Base-by-base conservation (phyloP, 1,140 invertebrate species). In the Physella acuta region DNA sequence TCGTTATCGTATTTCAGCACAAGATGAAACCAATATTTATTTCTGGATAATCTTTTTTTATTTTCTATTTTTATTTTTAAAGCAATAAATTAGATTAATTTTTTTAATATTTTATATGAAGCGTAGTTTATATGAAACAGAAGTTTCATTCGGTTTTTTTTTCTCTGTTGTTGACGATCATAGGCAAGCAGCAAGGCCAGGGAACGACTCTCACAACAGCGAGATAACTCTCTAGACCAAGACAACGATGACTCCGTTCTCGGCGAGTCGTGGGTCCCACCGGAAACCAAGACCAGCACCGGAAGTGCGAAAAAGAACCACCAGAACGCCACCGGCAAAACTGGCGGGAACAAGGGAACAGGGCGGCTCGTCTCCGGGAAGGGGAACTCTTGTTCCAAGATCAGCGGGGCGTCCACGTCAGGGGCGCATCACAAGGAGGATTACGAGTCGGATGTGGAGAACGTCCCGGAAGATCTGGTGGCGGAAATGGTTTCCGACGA, bases 221-320 rank as follows among this genome's bases (percentile, higher is more conserved):
- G 64, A 33, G 51, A 56, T 14, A 51, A 34, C n/a, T 56, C 39
- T 8, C 51, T 31, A 20, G 49, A 66, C 16, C 55, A 59, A 16
- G 66, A 71, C 17, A 39, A 70, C n/a, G 55, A 62, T n/a, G 53
- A 71, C 64, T 24, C 33, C 37, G 20, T 44, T 28, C 30, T 44
- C 31, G 69, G 70, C 16, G 75, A 74, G 16, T 69, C 51, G 11
- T 68, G 66, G 70, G 71, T 74, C 26, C 37, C 68, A 4, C 58
- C 37, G n/a, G 66, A 71, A 24, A 71, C 61, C 37, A 71, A 75
- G 49, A 65, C 51, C 1, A 59, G 69, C 4, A 71, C 53, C 56
- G 68, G 74, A 24, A 62, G 56, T 26, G 68, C 44, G 30, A 74
- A 70, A 64, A 70, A 61, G 0, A 55, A 20, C 52, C 64, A 67